phyloP scores from a whole-genome alignment of 2,797 vertebrate genomes.

The Myotis vivesi region DNA sequence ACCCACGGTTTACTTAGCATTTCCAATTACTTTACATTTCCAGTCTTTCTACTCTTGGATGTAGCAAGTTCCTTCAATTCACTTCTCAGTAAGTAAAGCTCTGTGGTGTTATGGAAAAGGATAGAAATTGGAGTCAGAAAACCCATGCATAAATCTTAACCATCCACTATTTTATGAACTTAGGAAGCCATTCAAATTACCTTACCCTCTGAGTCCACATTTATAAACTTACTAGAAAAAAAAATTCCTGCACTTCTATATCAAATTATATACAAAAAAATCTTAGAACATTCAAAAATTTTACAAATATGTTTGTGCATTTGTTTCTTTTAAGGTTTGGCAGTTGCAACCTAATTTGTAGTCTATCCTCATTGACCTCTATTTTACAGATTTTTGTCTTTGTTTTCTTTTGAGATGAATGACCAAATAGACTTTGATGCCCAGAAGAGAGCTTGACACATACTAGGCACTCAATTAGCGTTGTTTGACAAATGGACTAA shows the following conservation, averaged over 20 bases:
- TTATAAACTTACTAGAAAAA: not conserved
- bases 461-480: not conserved
- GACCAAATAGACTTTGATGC: not conserved
- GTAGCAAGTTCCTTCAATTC: not conserved
- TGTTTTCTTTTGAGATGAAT: constrained; percentile 2
- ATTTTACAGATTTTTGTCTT: constrained; percentile 6
- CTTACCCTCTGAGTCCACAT: not conserved
- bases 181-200: not conserved
- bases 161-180: not conserved
- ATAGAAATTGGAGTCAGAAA: not conserved
- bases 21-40: not conserved
- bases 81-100: not conserved
- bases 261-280: not conserved
- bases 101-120: not conserved
- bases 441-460: constrained; percentile 8
- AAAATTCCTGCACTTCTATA: not conserved
- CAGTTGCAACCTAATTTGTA: not conserved
- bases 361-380: not conserved
- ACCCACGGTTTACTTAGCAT: not conserved
- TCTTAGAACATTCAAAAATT: not conserved
- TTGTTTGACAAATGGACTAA: constrained; percentile 46
- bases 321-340: not conserved
- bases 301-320: not conserved
- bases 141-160: not conserved
- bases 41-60: not conserved